Evolutionary conservation across 2,888 invertebrate species (phyloP), one percentile per base, ranked within the genome.

Genomic region (Gymnoscelis rufifasciata): DNA sequence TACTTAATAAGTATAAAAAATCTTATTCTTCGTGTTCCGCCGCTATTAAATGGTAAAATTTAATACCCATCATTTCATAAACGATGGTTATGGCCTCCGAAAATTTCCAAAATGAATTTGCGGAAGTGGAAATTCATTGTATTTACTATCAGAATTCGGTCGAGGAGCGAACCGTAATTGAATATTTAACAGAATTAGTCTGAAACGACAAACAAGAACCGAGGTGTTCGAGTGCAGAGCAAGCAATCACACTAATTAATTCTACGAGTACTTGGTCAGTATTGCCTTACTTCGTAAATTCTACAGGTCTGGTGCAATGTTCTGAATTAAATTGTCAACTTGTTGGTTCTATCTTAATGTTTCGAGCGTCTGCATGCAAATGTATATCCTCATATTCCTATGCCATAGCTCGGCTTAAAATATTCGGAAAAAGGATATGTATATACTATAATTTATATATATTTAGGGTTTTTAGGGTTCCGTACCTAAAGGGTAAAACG

Each of bases 161-260:
- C 26, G 33, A 23, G 49, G 28, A 40, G 31, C 31, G 37, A 31
- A 24, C 44, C 36, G 27, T 38, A 38, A 44, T 43, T 39, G 30
- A 43, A 39, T 41, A 27, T 49, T 48, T 46, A 50, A 53, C 43
- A 24, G 35, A 40, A 48, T 38, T 38, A 39, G 38, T 30, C 37
- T 7, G 11, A 43, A 37, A 36, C 30, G 39, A 52, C 42, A 50
- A 47, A 45, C 43, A 31, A 35, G 12, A 30, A 33, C 27, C 26
- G 38, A 48, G 29, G 43, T 45, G 55, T 45, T 42, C 19, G 41
- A 38, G 40, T 29, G 36, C 40, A 40, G 37, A 47, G 43, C 48
- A 50, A 48, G 50, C 51, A 52, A 51, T 52, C 44, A 48, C 27
- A 45, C 30, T 38, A 47, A 50, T 53, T 42, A 53, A 47, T 50